Evolutionary conservation across 2,113 vertebrate species (phyloP), one percentile per base, ranked within the genome.

Genomic region (Lutjanus erythropterus): DNA sequence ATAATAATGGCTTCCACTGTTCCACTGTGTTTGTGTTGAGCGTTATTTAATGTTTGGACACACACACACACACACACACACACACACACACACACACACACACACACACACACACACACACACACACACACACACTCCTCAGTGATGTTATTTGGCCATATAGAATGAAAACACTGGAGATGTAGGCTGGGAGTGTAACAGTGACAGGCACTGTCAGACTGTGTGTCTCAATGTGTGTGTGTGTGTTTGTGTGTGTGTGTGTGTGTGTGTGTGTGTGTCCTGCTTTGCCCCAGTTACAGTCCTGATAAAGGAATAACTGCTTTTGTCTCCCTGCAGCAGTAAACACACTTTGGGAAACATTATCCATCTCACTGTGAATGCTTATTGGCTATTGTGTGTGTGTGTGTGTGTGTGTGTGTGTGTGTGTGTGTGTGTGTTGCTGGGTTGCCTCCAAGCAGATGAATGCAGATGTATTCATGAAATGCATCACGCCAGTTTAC

Each of bases 401-500:
- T 64, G 29, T 55, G 52, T 44, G 7, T 37, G 19, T 55, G 2
- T 55, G 25, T 59, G 64, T 66, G 42, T 50, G 62, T 50, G 39
- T 47, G 61, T 64, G 44, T 50, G 55, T 80, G 83, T 66, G 41
- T 75, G 58, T 52, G 33, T 66, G 68, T 50, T 37, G 46, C 31
- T 14, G 37, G 11, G 42, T 56, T 27, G 37, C 71, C 16, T 76
- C 19, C 2, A 2, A n/a, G 64, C 0, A 52, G 66, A 92, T 92
- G 83, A 90, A 92, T 86, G 84, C 88, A 92, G 90, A 93, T 83
- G 66, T 88, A 91, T 92, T 92, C 90, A 90, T 91, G 87, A 92
- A 88, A 86, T 71, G 83, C 81, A 39, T 61, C 2, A 18, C 5
- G 2, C 41, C 66, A 61, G 83, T 91, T 88, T 88, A 72, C 65